Base-by-base conservation (phyloP, 1,140 invertebrate species). In the Macrobrachium nipponense region DNA sequence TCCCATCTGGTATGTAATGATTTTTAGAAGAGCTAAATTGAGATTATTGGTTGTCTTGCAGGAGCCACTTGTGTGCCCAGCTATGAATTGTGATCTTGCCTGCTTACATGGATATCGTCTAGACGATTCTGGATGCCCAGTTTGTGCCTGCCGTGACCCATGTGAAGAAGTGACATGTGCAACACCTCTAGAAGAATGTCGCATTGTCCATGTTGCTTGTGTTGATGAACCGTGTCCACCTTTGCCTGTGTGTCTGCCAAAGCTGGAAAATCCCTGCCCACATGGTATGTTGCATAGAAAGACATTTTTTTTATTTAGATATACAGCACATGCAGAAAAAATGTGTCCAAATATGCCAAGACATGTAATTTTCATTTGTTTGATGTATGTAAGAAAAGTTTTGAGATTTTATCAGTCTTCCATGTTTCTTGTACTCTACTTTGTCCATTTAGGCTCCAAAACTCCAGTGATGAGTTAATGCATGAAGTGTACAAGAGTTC, bases 81-180 rank as follows among this genome's bases (percentile, higher is more conserved):
- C 92, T 7, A 90, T 93, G 3, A 92, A 93, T 27, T 96, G 96
- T 89, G 89, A 91, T 4, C 90, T 93, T 0, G 91, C 92, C 23
- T 97, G 96, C 89, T 92, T 94, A 0, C 94, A 95, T 81, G 96
- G 96, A 0, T 93, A 92, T 60, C 92, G 94, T 78, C 89, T 96
- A 59, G 93, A 96, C 89, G 90, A 92, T 58, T 93, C 93, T 7
- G 93, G 94, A 0, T 97, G 95, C 89, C 95, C 95, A 1, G 92
- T 93, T 18, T 97, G 96, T 89, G 92, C 93, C 68, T 97, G 96
- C 89, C 92, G 94, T 10, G 95, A 97, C 91, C 96, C 96, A 0
- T 97, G 96, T 90, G 92, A 91, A 59, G 86, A 90, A 15, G 90
- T 5, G 88, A 90, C 76, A 11, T 91, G 90, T 80, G 87, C 86